These are phyloP conservation scores for Papilio demoleus DNA, from an alignment of 2,888 invertebrate species.

Conservation along the genomic window DNA sequence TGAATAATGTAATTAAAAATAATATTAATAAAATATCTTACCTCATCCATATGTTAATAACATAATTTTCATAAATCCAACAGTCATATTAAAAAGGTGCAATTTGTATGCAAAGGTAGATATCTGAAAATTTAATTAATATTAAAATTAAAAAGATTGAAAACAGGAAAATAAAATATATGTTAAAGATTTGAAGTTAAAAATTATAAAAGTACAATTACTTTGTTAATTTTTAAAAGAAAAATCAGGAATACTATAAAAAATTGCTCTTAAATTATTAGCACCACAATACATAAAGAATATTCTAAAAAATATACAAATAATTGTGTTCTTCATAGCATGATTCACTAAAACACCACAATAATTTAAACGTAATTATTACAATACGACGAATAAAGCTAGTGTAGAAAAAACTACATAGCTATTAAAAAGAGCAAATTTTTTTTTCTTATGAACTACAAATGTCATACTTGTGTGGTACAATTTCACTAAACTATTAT, in stretches of 20 bases:
- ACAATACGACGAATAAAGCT: conserved; percentile 24
- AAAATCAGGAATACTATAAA: too few relatives aligned
- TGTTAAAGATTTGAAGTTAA: too few relatives aligned
- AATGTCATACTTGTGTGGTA: conserved; percentile 21
- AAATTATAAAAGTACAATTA: too few relatives aligned
- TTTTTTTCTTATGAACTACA: conserved; percentile 1
- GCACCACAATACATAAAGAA: not conserved
- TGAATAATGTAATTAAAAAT: not conserved
- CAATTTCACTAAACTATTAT: conserved; percentile 35
- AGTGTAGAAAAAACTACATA: conserved; percentile 23
- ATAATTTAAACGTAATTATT: not conserved
- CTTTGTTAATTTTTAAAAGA: too few relatives aligned
- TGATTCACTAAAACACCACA: not conserved
- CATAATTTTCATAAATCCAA: conserved; percentile 8
- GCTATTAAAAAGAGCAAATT: conserved; percentile 17
- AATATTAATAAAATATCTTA: conserved; percentile 2
- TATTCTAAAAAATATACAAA: not conserved
- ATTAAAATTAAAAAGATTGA: not conserved
- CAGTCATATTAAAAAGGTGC: conserved; percentile 1
- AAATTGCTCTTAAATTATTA: too few relatives aligned
- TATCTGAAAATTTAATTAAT: conserved; percentile 8
- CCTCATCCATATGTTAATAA: conserved; percentile 38
- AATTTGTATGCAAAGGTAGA: not conserved
- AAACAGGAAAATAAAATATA: too few relatives aligned
- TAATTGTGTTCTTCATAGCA: not conserved